Conservation (phyloP, 2,113 vertebrate species). For the Mus spicilegus region DNA sequence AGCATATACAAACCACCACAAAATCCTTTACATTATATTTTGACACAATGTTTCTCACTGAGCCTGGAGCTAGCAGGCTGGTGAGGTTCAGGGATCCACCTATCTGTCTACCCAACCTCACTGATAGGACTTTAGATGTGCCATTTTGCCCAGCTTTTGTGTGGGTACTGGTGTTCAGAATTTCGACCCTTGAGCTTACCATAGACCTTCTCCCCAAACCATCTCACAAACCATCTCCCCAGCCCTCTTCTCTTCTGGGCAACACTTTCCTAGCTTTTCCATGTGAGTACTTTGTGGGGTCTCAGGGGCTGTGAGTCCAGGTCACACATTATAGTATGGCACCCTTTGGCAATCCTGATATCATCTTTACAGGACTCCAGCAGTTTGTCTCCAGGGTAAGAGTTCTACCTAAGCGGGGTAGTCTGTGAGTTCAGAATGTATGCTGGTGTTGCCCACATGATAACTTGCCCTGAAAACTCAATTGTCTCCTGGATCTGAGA, state of each 20-base stretch:
- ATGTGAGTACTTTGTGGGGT: background rate
- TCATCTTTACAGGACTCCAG: no score
- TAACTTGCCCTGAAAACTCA: background rate
- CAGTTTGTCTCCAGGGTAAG: background rate
- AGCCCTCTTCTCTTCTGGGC: background rate
- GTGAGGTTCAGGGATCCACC: background rate
- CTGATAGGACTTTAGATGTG: no score
- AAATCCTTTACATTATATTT: background rate
- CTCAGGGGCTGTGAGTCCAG: background rate
- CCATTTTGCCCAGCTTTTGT: background rate
- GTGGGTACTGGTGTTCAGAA: background rate
- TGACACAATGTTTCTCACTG: background rate
- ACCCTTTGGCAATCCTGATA: background rate
- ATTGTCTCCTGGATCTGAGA: background rate
- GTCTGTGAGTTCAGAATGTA: background rate
- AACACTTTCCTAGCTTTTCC: background rate
- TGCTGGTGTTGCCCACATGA: no score
- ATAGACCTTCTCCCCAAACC: background rate
- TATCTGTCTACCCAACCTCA: background rate
- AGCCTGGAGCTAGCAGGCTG: background rate
- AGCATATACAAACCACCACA: no score
- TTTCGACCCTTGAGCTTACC: background rate
- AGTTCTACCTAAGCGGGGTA: no score
- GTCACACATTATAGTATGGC: rapidly evolving
- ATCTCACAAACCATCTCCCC: background rate